Percentiles rank a stretch among this genome's conserved stretches.
These are phyloP conservation scores for Callithrix jacchus DNA, from an alignment of 2,113 vertebrate genomes.

Conservation along the genomic window DNA sequence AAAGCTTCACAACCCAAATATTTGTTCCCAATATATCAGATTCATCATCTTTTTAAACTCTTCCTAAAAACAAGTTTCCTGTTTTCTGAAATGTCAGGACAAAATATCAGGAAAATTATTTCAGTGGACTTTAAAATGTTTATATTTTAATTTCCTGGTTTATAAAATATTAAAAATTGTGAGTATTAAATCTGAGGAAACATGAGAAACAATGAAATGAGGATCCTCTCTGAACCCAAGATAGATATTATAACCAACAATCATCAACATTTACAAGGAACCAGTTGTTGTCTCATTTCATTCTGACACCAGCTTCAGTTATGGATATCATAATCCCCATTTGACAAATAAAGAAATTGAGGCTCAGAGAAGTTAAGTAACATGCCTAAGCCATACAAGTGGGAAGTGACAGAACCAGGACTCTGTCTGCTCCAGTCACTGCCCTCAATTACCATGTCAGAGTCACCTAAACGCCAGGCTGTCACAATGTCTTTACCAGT, in stretches of 20 bases:
- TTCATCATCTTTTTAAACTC: neutral
- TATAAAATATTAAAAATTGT: conserved; percentile 26
- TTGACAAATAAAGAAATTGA: conserved; percentile 18
- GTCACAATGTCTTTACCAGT: neutral
- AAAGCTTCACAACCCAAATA: neutral
- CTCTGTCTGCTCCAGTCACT: neutral
- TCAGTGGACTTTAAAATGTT: neutral
- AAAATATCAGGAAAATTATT: conserved; percentile 20
- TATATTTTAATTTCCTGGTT: conserved; percentile 35
- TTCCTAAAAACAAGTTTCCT: conserved; percentile 5
- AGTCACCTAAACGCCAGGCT: neutral
- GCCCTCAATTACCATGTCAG: neutral
- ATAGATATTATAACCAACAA: neutral
- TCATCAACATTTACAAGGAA: neutral
- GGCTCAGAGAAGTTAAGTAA: neutral
- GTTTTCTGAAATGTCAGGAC: neutral
- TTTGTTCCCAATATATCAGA: neutral
- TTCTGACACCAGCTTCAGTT: neutral
- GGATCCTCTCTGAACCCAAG: neutral
- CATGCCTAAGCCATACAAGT: neutral
- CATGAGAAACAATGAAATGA: neutral
- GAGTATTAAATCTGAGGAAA: neutral
- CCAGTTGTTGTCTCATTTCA: neutral
- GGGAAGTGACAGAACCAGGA: neutral
- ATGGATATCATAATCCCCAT: neutral